Conservation (phyloP, 2,113 vertebrate genomes). For the Proteles cristata region DNA sequence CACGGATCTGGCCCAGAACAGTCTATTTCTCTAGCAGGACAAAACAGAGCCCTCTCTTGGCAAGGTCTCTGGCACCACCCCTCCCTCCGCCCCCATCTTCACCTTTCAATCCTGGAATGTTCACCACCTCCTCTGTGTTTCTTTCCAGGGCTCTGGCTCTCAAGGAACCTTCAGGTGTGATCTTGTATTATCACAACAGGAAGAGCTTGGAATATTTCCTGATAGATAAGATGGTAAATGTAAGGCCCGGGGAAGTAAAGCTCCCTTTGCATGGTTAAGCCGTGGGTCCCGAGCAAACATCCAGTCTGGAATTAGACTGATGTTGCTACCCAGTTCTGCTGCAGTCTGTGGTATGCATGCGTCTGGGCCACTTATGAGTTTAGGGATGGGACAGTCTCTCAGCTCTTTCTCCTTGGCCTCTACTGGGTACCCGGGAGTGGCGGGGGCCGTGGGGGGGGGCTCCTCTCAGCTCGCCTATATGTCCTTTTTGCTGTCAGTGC, state of each 20-base stretch:
- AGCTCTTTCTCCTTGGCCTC: neutral
- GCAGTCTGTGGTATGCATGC: neutral
- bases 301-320: neutral
- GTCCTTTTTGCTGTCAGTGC: neutral
- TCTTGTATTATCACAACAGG: neutral
- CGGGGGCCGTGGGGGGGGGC: no score
- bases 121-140: neutral
- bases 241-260: neutral
- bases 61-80: neutral
- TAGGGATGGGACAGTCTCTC: neutral
- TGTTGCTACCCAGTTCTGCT: neutral
- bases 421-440: no score
- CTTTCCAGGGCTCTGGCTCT: neutral
- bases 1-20: neutral
- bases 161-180: neutral
- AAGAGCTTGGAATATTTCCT: neutral
- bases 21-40: neutral
- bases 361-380: neutral
- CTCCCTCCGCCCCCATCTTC: fast-evolving
- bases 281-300: neutral
- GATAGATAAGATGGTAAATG: neutral
- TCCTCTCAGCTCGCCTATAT: neutral
- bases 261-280: neutral
- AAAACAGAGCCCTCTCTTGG: neutral
- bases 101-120: neutral